Evolutionary conservation across 2,113 vertebrate species (phyloP).

Genomic region (Corythornis cristatus): DNA sequence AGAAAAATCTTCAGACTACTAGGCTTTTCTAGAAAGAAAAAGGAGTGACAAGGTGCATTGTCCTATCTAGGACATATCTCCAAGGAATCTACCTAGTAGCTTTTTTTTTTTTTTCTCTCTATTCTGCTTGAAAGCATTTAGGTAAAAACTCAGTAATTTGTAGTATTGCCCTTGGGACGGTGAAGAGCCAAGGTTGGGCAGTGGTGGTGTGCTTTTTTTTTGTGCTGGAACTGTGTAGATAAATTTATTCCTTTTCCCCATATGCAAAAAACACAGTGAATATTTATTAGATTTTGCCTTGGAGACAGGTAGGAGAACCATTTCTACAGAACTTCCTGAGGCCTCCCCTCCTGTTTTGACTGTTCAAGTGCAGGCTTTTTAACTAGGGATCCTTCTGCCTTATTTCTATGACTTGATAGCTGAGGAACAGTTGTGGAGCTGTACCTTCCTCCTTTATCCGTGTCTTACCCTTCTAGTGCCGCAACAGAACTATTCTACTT

Average conservation of each 20-base stretch:
- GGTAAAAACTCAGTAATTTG: background rate
- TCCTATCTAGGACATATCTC: constrained; percentile 5
- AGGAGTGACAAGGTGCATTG: background rate
- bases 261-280: background rate
- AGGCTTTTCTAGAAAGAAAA: constrained; percentile 20
- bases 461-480: background rate
- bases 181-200: background rate
- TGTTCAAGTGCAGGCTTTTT: background rate
- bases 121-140: background rate
- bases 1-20: background rate
- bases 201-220: background rate
- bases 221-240: background rate
- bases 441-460: background rate
- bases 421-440: background rate
- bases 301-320: background rate
- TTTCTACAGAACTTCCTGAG: background rate
- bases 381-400: background rate
- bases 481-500: background rate
- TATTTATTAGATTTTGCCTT: background rate
- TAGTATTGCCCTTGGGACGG: background rate
- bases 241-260: background rate
- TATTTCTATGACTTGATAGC: background rate
- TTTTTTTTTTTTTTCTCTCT: background rate
- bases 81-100: background rate
- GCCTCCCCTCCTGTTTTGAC: background rate